Evolutionary conservation across 2,113 vertebrate species (phyloP), one percentile per base, ranked within the genome.

Genomic region (Stegostoma tigrinum): DNA sequence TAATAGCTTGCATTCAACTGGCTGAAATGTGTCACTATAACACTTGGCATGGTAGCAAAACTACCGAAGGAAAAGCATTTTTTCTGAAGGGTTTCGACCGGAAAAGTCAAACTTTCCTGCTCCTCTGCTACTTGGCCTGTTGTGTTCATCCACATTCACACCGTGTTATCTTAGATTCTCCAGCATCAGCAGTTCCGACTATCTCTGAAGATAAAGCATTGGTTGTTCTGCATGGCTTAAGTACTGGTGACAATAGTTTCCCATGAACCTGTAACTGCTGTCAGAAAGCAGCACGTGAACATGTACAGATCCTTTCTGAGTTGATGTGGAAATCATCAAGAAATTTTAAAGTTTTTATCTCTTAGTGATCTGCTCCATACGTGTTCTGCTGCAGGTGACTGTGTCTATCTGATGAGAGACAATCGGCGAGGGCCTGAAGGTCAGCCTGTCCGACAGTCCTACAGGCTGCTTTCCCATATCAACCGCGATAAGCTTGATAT

Each of bases 401-500:
- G 99, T 24, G 99, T 99, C 21, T 99, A 99, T 97, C 97, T 99
- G 97, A 99, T 99, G 99, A 97, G 99, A 86, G 99, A 99, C 97
- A 99, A 99, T 97, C 98, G 99, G 14, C 98, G 99, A 68, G 98
- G 98, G 0, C 97, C 98, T 0, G 99, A 99, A 66, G 99, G 99
- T 24, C 99, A 99, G 97, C 99, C 99, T 0, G 98, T 99, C 66
- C 98, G 99, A 1, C 99, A 99, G 96, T 99, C 99, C 0, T 99
- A 99, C 96, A 98, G 99, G 0, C 98, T 99, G 45, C 97, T 99
- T 96, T 98, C 99, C 96, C 99, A 99, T 97, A 97, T 99, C 97
- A 99, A 99, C 97, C 97, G 99, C 94, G 99, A 99, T 96, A 99
- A 99, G 96, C 98, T 99, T 1, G 99, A 99, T 96, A 99, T 99